Evolutionary conservation across 2,113 vertebrate species (phyloP), one percentile per base, ranked within the genome.

Genomic region (Oreocharis arfaki): DNA sequence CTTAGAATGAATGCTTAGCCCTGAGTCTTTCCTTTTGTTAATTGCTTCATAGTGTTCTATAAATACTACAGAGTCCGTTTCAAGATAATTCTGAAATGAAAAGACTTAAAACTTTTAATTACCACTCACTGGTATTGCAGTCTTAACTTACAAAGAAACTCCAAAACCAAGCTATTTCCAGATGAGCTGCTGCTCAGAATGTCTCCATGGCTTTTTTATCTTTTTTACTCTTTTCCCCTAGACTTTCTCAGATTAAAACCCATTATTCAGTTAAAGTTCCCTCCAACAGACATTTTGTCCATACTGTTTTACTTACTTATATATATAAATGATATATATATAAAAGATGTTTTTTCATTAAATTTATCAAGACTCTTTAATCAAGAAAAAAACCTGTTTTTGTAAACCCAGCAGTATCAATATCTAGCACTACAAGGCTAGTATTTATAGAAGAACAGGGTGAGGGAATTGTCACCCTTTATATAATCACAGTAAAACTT

Each of bases 71-170:
- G 57, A 47, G 20, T 81, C 9, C 8, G n/a, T 93, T 93, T 95
- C 69, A 81, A 41, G 35, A 60, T 91, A 67, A 82, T 90, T 92
- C 55, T 90, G 49, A 68, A 79, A 75, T 37, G 77, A 90, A 89
- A 91, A 95, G 14, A 73, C 77, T 87, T 92, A 35, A 68, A 53
- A 69, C 33, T 76, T 91, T 76, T 93, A 91, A 82, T 73, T 93
- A 77, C 32, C 3, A 13, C 26, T 94, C 24, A 12, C 57, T 83
- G n/a, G 11, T 76, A 49, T 6, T 95, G 49, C n/a, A 50, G 75
- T 83, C 37, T 79, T 64, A 41, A 47, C 22, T 89, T 78, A 56
- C 1, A 50, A 89, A 68, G 33, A 20, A 86, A 47, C 27, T 75
- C 33, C 19, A 81, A 70, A 90, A 1, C 24, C 33, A 49, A 78